Percentiles rank a stretch among this genome's conserved stretches.
These are phyloP conservation scores for Rhingia rostrata DNA, from an alignment of 2,888 invertebrate species.

Conservation along the genomic window DNA sequence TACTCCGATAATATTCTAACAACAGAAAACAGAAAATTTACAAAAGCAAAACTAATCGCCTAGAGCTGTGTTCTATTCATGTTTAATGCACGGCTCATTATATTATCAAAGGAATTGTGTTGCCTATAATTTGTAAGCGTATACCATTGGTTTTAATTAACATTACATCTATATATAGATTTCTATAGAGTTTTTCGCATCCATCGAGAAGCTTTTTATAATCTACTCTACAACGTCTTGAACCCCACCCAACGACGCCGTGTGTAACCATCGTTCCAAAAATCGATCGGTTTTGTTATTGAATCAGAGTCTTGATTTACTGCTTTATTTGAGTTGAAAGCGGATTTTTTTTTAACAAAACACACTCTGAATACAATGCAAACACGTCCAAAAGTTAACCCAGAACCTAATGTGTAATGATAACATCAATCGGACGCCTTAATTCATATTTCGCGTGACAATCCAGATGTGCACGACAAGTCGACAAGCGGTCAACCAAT, in stretches of 20 bases:
- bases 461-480: slow-evolving; percentile 16
- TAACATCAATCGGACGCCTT: slow-evolving; percentile 6
- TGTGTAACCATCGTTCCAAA: slow-evolving; percentile 1
- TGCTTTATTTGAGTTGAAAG: slow-evolving; percentile 11
- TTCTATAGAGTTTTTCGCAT: background rate
- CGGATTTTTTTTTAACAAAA: background rate
- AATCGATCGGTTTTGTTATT: slow-evolving; percentile 23
- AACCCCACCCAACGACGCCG: background rate
- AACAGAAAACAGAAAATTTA: too few relatives aligned
- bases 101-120: too few relatives aligned
- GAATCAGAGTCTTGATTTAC: slow-evolving; percentile 32
- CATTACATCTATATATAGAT: too few relatives aligned
- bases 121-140: too few relatives aligned
- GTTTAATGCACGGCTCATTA: too few relatives aligned
- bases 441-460: slow-evolving; percentile 50
- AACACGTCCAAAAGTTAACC: background rate
- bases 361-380: slow-evolving; percentile 7
- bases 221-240: background rate
- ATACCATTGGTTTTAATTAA: too few relatives aligned
- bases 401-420: background rate
- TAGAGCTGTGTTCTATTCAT: too few relatives aligned
- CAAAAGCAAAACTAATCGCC: too few relatives aligned
- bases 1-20: too few relatives aligned
- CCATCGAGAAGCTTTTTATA: background rate
- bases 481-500: slow-evolving; percentile 19